phyloP scores from a whole-genome alignment of 2,888 invertebrate species.

The Yponomeuta cagnagella region DNA sequence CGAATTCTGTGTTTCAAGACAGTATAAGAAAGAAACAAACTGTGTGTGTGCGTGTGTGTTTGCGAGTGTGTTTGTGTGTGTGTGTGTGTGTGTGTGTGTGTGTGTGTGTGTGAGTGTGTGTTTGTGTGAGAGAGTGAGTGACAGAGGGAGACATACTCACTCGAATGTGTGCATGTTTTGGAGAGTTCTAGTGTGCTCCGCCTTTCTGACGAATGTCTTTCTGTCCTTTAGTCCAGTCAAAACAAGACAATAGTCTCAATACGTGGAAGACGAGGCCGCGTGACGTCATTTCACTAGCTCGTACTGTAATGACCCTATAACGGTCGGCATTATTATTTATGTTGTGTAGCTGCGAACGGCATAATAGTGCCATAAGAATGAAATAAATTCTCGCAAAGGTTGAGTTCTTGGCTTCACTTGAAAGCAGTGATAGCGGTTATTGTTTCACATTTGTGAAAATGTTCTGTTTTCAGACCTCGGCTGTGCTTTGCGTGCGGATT shows the following conservation, averaged over 20 bases:
- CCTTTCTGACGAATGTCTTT: too few species aligned
- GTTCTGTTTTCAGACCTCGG: constrained; percentile 33
- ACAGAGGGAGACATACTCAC: too few species aligned
- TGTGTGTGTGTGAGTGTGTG: too few species aligned
- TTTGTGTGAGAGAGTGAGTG: too few species aligned
- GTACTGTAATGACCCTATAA: constrained; percentile 70
- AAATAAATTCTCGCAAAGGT: constrained; percentile 69
- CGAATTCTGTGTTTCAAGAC: too few species aligned
- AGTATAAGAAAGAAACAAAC: too few species aligned
- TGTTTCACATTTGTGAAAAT: constrained; percentile 59
- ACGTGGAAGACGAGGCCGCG: constrained; percentile 32
- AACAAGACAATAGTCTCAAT: constrained; percentile 30
- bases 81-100: too few species aligned
- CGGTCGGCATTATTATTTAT: constrained; percentile 72
- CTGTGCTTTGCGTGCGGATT: constrained; percentile 42
- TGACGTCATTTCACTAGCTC: constrained; percentile 58
- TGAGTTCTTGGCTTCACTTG: constrained; percentile 62
- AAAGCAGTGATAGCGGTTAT: constrained; percentile 63
- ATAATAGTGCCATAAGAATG: constrained; percentile 73
- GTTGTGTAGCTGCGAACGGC: constrained; percentile 71
- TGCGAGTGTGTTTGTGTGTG: too few species aligned
- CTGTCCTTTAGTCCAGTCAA: constrained; percentile 22
- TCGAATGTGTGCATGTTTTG: too few species aligned
- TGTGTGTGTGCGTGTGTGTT: too few species aligned
- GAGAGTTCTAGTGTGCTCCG: too few species aligned